Conservation (phyloP, 1,140 invertebrate species). For the Bombus difficillimus region DNA sequence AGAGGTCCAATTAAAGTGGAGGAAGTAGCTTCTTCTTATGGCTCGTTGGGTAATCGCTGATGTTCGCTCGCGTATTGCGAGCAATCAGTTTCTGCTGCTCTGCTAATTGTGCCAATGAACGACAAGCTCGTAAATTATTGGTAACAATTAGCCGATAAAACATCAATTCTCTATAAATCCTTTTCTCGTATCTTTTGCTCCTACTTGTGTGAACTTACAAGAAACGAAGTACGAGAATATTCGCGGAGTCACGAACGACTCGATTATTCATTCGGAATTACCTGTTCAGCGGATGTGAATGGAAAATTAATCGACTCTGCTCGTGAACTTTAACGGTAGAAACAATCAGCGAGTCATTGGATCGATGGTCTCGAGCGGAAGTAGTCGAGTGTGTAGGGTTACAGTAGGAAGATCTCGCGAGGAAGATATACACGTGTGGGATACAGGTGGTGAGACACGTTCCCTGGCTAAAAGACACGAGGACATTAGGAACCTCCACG, state of each 20-base stretch:
- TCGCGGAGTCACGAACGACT: not conserved
- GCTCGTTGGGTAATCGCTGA: slow-evolving; percentile 16
- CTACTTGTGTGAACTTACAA: too few relatives aligned
- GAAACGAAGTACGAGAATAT: not conserved
- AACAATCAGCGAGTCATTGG: slow-evolving; percentile 18
- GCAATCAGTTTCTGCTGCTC: not conserved
- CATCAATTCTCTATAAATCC: not conserved
- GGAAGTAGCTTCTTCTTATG: slow-evolving; percentile 11
- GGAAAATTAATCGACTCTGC: not conserved
- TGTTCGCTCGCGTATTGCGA: not conserved
- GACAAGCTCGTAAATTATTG: not conserved
- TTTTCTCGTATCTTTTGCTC: not conserved
- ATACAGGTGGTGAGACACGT: slow-evolving; percentile 43
- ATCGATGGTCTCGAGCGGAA: slow-evolving; percentile 33
- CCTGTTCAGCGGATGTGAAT: not conserved
- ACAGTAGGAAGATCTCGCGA: slow-evolving; percentile 41
- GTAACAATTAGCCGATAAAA: not conserved
- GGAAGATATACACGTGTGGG: not conserved
- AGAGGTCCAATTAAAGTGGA: not conserved
- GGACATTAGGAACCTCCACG: slow-evolving; percentile 27
- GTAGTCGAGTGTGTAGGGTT: slow-evolving; percentile 40
- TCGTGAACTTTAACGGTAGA: slow-evolving; percentile 29
- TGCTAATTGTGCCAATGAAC: slow-evolving; percentile 8
- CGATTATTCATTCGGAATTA: not conserved
- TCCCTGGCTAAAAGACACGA: slow-evolving; percentile 18